Base-by-base conservation (phyloP, 1,140 invertebrate genomes). In the Protaetia brevitarsis region DNA sequence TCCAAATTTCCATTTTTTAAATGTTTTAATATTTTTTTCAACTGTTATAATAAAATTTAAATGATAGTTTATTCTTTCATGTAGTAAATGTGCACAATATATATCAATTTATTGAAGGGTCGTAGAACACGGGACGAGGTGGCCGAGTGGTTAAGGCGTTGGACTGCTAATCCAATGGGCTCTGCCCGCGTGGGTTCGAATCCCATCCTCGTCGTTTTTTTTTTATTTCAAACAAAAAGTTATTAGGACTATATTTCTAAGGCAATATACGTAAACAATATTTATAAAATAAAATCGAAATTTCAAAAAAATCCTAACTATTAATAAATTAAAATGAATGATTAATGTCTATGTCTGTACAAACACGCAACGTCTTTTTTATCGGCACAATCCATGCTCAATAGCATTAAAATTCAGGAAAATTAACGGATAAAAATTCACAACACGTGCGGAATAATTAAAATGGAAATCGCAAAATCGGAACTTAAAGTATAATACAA, bases 131-230 rank as follows among this genome's bases (percentile, higher is more conserved):
- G 23, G 26, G 77, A 79, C 77, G 77, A 79, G 75, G 81, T 82
- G 80, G 79, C 79, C 79, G 80, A 81, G 79, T 81, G 80, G 80
- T 82, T 82, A 81, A 82, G 80, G 79, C 79, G 81, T 81, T 81
- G 80, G 80, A 81, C 81, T 82, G 81, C 79, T 82, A 82, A 82
- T 82, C 81, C 80, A 82, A 82, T 82, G 80, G 79, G 80, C 81
- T 82, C 79, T 82, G 81, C 80, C 79, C 79, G 79, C 80, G 80
- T 81, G 80, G 80, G 80, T 81, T 82, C 79, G 78, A 80, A 79
- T 79, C 79, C 78, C 77, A 79, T 79, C 78, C 77, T 79, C 78
- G 78, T 79, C 73, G 73, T 58, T 13, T 1, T 58, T 29, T 29
- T 28, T 28, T n/a, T 7, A 56, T 56, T 19, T 10, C 10, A 21